phyloP scores from a whole-genome alignment of 2,113 vertebrate genomes.

The Chelonoidis abingdonii region DNA sequence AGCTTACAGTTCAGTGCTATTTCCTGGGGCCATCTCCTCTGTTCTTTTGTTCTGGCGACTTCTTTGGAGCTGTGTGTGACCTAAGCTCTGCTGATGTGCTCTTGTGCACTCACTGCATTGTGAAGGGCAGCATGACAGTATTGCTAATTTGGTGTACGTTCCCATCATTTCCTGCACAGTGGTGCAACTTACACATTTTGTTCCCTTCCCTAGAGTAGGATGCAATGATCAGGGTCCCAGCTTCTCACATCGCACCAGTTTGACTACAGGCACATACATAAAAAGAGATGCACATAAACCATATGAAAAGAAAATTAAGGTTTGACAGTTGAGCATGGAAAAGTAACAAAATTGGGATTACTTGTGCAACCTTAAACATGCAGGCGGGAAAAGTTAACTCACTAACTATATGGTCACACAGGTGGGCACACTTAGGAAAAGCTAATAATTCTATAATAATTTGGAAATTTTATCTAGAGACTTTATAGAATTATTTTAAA shows the following conservation, averaged over 20 bases:
- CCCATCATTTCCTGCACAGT: fast-evolving
- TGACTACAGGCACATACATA: neutral
- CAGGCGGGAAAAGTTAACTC: neutral
- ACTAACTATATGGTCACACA: neutral
- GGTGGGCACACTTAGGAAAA: neutral
- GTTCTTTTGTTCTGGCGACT: neutral
- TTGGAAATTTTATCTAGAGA: too few relatives aligned
- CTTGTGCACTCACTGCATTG: fast-evolving
- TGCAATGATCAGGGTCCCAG: neutral
- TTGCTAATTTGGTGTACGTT: neutral
- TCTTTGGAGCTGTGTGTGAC: neutral
- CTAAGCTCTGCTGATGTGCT: neutral
- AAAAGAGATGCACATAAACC: fast-evolving
- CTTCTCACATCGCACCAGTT: neutral
- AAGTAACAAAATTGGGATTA: neutral
- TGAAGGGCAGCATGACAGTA: neutral
- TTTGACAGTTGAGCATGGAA: neutral
- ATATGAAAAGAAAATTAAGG: fast-evolving
- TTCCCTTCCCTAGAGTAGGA: neutral
- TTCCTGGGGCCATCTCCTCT: neutral
- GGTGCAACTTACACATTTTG: neutral
- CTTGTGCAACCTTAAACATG: neutral
- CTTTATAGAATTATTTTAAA: too few relatives aligned
- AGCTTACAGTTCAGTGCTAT: fast-evolving
- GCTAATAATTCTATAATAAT: neutral